phyloP scores from a whole-genome alignment of 2,888 invertebrate species.

The Cerastoderma edule region DNA sequence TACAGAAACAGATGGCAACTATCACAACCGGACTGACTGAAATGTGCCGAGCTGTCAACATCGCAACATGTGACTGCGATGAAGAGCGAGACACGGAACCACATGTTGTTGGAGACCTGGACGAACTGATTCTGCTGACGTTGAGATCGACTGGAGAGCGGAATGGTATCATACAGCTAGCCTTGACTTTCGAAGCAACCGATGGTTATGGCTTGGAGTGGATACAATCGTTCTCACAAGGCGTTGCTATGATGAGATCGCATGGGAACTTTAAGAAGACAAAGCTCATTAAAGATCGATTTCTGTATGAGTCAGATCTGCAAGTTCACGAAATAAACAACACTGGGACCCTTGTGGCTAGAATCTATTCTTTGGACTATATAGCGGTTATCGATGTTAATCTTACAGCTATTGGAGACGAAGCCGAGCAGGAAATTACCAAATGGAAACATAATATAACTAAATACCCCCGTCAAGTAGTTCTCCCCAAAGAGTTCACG shows the following conservation, averaged over 20 bases:
- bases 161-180: background rate
- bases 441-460: background rate
- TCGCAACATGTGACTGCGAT: background rate
- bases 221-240: background rate
- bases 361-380: background rate
- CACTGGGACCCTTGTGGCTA: background rate
- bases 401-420: background rate
- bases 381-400: background rate
- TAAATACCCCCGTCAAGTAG: background rate
- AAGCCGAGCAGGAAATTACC: background rate
- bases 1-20: background rate
- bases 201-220: background rate
- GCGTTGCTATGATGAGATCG: background rate
- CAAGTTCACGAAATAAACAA: background rate
- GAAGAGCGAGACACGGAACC: background rate
- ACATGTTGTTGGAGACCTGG: background rate
- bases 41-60: background rate
- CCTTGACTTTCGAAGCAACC: background rate
- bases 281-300: background rate
- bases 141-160: background rate
- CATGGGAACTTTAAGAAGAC: background rate
- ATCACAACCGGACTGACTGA: background rate
- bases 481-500: background rate
- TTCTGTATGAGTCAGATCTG: background rate
- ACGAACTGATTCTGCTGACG: background rate